Evolutionary conservation across 2,888 invertebrate species (phyloP).

Genomic region (Keiferia lycopersicella): DNA sequence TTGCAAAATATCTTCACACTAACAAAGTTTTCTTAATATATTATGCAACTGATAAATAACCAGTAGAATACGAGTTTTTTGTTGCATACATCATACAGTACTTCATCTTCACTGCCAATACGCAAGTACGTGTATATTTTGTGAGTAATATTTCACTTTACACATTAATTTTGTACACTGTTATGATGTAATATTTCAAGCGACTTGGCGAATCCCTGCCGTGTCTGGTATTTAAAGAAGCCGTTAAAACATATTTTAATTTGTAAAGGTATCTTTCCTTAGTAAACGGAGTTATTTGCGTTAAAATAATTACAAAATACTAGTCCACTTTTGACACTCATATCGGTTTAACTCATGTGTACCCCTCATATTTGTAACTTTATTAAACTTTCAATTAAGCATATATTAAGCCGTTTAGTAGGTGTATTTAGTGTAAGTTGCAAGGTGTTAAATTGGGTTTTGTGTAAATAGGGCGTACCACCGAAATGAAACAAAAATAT

Average conservation of each 20-base stretch:
- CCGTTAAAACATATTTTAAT: neutral
- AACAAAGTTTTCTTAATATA: neutral
- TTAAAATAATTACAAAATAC: neutral
- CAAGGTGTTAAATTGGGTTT: neutral
- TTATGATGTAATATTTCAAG: neutral
- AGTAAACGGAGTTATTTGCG: neutral
- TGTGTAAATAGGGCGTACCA: slow-evolving; percentile 36
- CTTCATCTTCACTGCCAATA: too few relatives aligned
- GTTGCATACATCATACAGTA: too few relatives aligned
- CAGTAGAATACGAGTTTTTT: too few relatives aligned
- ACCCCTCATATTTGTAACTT: neutral
- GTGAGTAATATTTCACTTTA: neutral
- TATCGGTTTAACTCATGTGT: neutral
- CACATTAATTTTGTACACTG: neutral
- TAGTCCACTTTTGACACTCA: neutral
- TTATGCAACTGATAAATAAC: too few relatives aligned
- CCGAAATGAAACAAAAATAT: slow-evolving; percentile 35
- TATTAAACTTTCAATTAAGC: neutral
- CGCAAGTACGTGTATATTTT: neutral
- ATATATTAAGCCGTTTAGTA: neutral
- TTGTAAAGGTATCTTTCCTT: neutral
- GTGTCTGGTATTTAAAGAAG: neutral
- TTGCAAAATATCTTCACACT: too few relatives aligned
- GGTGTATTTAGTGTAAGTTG: neutral
- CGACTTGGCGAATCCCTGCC: slow-evolving; percentile 1